Evolutionary conservation across 2,113 vertebrate species (phyloP).

Genomic region (Anoplopoma fimbria): DNA sequence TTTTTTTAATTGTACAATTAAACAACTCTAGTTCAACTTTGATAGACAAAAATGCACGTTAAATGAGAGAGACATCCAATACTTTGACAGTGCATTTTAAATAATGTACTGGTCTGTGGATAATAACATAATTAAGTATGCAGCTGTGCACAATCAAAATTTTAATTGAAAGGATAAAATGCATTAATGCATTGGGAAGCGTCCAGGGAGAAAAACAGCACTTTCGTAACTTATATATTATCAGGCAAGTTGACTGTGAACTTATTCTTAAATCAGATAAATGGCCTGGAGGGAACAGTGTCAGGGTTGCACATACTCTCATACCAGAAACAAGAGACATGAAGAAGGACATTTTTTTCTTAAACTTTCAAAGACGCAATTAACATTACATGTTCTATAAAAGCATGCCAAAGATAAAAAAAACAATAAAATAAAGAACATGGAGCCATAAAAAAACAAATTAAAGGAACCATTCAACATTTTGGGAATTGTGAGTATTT

Average conservation of each 20-base stretch:
- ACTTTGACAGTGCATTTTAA: neutral
- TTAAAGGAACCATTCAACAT: too few relatives aligned
- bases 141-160: constrained; percentile 24
- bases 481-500: too few relatives aligned
- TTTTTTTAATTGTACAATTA: constrained; percentile 23
- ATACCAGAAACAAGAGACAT: neutral
- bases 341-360: neutral
- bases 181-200: neutral
- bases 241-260: neutral
- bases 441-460: too few relatives aligned
- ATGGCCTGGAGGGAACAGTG: neutral
- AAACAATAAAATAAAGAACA: too few relatives aligned
- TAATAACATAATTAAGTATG: too few relatives aligned
- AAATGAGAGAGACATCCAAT: neutral
- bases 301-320: neutral
- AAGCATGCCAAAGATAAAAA: neutral
- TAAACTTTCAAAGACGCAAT: neutral
- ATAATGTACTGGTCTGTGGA: neutral
- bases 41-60: neutral
- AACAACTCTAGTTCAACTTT: constrained; percentile 1
- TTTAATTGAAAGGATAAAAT: constrained; percentile 6
- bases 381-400: neutral
- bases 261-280: neutral
- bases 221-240: too few relatives aligned
- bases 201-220: too few relatives aligned